Evolutionary conservation across 2,797 vertebrate genomes (phyloP), one percentile per base, ranked within the genome.

Genomic region (Chloroceryle amazona): DNA sequence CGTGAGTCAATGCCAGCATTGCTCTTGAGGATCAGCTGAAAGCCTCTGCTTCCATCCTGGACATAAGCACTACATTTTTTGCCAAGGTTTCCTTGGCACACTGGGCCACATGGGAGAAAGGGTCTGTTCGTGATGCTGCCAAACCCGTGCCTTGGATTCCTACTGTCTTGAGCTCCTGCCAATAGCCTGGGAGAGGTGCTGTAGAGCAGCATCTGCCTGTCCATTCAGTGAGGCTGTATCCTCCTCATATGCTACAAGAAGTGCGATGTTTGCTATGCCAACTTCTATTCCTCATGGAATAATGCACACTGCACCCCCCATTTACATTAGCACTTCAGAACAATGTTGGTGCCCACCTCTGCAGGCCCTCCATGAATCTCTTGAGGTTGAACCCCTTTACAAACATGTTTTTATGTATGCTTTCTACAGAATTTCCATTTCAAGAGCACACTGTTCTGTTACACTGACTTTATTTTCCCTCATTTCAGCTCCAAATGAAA

Each of bases 401-500:
- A 94, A 62, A 33, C 28, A 14, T 73, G 41, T 2, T 71, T 79
- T 81, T 72, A 17, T 63, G 21, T 33, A 41, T n/a, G 28, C 33
- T 95, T 73, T 58, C 76, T 67, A n/a, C 33, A 52, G 63, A 73
- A 78, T 85, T 97, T 89, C 63, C 57, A 57, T 82, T 85, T 93
- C 47, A 82, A 74, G 71, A 71, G 31, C 25, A 41, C 20, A 46
- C 44, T 4, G 1, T 41, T 71, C 5, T 54, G 52, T 76, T 89
- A 62, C 6, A 0, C 44, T 93, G 74, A 31, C 74, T 96, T 86
- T 81, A 80, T 74, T 94, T 93, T 86, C 28, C 74, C 33, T 85
- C 49, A 46, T 73, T 90, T 82, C 71, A 46, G 46, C 67, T 91
- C 71, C 60, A 87, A 92, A 78, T 82, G 67, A 86, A 95, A 94